Percentiles rank a stretch among this genome's conserved stretches.
Evolutionary conservation across 2,888 invertebrate species (phyloP).

Genomic region (Hymenopus coronatus): DNA sequence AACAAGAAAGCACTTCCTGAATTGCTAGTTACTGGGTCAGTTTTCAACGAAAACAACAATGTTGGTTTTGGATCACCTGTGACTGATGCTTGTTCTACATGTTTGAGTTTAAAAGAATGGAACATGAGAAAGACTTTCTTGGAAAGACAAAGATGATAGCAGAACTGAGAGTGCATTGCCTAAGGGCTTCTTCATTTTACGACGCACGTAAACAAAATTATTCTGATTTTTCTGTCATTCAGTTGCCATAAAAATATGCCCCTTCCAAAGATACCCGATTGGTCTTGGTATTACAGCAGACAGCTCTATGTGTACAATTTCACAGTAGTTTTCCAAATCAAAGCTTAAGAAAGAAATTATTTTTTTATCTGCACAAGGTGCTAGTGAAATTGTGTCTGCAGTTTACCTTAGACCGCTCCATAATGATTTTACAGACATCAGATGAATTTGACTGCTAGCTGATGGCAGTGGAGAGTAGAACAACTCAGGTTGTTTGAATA

Average conservation of each 20-base stretch:
- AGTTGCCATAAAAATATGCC: slow-evolving; percentile 42
- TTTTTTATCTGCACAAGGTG: slow-evolving; percentile 39
- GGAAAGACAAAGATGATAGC: too few species aligned
- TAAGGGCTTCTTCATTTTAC: slow-evolving; percentile 37
- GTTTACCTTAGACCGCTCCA: background rate
- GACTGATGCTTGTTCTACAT: too few species aligned
- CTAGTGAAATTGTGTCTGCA: slow-evolving; percentile 34
- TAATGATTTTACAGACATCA: background rate
- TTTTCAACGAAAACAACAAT: too few species aligned
- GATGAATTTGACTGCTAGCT: background rate
- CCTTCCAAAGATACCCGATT: too few species aligned
- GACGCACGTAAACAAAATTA: slow-evolving; percentile 30
- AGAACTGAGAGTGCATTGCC: slow-evolving; percentile 30
- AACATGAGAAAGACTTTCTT: too few species aligned
- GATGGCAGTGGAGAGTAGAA: background rate
- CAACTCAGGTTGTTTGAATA: too few species aligned
- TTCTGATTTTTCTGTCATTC: slow-evolving; percentile 36
- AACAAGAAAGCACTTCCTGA: too few species aligned
- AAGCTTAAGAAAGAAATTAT: slow-evolving; percentile 41
- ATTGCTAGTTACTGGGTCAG: too few species aligned
- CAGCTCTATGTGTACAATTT: background rate
- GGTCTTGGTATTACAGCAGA: slow-evolving; percentile 40
- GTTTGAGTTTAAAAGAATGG: too few species aligned
- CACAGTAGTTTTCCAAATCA: slow-evolving; percentile 7
- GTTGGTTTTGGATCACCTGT: too few species aligned